These are phyloP conservation scores for Sphaeridia pumilis DNA, from an alignment of 2,888 invertebrate genomes.

Conservation along the genomic window DNA sequence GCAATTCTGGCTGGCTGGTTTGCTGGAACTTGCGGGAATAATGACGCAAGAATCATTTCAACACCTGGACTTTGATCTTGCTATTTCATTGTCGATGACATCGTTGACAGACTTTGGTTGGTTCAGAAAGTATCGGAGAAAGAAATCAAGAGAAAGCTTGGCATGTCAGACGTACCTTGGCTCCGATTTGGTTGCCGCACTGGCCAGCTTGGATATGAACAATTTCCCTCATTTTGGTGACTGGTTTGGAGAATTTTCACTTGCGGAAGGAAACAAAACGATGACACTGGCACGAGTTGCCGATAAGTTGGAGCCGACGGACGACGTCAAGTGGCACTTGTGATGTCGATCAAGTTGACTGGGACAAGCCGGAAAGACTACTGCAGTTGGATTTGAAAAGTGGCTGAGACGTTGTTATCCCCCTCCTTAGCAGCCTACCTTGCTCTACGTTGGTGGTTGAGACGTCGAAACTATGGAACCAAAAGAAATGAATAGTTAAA, in stretches of 20 bases:
- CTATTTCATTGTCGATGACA: no score
- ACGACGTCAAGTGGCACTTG: background rate
- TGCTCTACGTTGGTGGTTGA: constrained; percentile 6
- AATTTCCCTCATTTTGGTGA: background rate
- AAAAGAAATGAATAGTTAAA: constrained; percentile 17
- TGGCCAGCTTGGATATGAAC: constrained; percentile 91
- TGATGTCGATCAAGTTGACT: background rate
- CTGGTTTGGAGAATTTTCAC: background rate
- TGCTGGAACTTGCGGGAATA: no score
- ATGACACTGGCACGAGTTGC: background rate
- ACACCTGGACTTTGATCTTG: no score
- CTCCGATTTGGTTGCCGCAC: constrained; percentile 93
- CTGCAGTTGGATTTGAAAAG: constrained; percentile 13
- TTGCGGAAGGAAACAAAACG: background rate
- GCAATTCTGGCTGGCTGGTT: no score
- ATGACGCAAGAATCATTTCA: no score
- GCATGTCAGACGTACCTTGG: constrained; percentile 80
- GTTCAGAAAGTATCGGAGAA: no score
- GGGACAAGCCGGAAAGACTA: constrained; percentile 9
- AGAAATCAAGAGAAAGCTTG: no score
- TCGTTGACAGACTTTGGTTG: no score
- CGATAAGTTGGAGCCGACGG: background rate
- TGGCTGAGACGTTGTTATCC: constrained; percentile 11
- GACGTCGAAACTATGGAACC: no score
- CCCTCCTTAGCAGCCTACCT: background rate